Evolutionary conservation across 2,888 invertebrate species (phyloP).

Genomic region (Periphyllus acericola): DNA sequence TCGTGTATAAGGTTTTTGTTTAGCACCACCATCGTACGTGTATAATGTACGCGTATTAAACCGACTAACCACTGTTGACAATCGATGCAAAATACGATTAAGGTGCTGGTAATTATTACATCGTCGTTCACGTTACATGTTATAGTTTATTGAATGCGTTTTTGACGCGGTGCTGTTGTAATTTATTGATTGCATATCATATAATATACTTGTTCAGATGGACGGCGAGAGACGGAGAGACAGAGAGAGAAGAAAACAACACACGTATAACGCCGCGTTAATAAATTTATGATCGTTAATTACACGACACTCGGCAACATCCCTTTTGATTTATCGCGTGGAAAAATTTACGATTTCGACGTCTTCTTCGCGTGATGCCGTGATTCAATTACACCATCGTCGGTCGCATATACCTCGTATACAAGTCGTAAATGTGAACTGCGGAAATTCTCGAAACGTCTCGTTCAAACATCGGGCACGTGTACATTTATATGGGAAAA

Average conservation of each 20-base stretch:
- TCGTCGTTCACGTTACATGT: not conserved
- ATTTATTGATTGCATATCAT: not conserved
- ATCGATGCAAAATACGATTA: not conserved
- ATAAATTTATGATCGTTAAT: slow-evolving; percentile 46
- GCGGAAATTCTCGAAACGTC: too few relatives aligned
- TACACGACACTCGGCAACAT: slow-evolving; percentile 31
- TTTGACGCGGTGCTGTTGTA: not conserved
- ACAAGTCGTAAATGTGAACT: too few relatives aligned
- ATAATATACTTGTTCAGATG: not conserved
- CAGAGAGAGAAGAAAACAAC: not conserved
- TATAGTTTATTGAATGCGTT: not conserved
- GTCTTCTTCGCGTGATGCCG: not conserved
- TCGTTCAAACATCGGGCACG: too few relatives aligned
- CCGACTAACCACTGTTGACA: not conserved
- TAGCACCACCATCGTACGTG: not conserved
- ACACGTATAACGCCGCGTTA: slow-evolving; percentile 25
- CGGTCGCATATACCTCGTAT: too few relatives aligned
- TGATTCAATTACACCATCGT: too few relatives aligned
- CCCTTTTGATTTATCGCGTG: slow-evolving; percentile 34
- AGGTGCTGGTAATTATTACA: not conserved
- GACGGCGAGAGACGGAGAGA: not conserved
- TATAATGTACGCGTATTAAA: not conserved
- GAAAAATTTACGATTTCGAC: slow-evolving; percentile 30
- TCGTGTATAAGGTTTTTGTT: not conserved
- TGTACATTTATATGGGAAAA: not conserved